Conservation (phyloP, 2,888 invertebrate genomes). For the Gisinianus flammeolus region DNA sequence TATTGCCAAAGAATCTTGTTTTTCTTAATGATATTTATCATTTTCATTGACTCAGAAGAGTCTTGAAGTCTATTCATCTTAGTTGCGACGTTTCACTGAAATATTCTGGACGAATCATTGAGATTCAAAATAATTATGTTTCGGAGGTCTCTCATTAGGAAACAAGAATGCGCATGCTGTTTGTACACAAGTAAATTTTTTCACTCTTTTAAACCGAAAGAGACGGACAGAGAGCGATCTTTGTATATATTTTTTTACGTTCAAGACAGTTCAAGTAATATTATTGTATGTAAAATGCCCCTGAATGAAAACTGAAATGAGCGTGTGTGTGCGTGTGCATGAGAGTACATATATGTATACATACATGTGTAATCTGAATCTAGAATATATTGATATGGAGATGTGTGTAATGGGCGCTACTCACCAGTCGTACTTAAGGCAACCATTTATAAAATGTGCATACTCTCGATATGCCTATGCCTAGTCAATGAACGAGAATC, state of each 20-base stretch:
- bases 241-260: background rate
- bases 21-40: conserved; percentile 36
- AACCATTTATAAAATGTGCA: conserved; percentile 1
- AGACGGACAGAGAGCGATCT: background rate
- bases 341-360: background rate
- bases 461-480: background rate
- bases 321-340: background rate
- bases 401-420: too few species aligned
- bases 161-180: conserved; percentile 21
- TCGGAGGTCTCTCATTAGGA: conserved; percentile 31
- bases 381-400: background rate
- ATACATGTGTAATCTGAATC: background rate
- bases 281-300: background rate
- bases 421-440: background rate
- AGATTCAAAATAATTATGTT: conserved; percentile 27
- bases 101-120: conserved; percentile 28
- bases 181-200: background rate
- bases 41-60: conserved; percentile 29
- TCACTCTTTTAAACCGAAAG: background rate
- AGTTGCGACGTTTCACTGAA: conserved; percentile 26
- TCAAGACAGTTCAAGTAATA: background rate
- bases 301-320: background rate
- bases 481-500: conserved; percentile 21
- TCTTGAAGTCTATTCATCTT: conserved; percentile 29
- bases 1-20: conserved; percentile 18